Conservation (phyloP, 2,888 invertebrate genomes). For the Helleia helle region DNA sequence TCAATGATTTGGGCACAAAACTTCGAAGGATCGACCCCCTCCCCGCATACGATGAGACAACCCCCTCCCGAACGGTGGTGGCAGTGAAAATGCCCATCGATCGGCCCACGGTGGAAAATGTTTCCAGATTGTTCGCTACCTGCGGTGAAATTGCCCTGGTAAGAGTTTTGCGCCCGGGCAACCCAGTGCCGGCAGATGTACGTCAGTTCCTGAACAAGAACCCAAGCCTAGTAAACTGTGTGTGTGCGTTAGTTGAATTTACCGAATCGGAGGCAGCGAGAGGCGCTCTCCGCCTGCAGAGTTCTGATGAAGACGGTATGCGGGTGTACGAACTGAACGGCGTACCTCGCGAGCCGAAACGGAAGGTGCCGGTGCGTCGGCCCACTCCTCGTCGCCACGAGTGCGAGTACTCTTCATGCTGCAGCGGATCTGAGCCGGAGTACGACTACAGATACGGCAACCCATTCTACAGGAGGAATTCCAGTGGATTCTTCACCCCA, state of each 20-base stretch:
- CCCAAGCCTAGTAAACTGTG: constrained; percentile 88
- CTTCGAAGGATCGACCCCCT: constrained; percentile 87
- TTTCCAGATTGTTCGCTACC: constrained; percentile 90
- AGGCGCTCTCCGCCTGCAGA: constrained; percentile 81
- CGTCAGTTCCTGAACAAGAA: constrained; percentile 93
- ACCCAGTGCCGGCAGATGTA: constrained; percentile 92
- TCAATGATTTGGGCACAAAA: constrained; percentile 94
- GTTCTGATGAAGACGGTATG: constrained; percentile 74
- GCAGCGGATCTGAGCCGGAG: constrained; percentile 66
- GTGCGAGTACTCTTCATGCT: constrained; percentile 75
- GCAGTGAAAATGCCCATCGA: constrained; percentile 90
- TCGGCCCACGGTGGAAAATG: constrained; percentile 89
- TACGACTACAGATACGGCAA: constrained; percentile 61
- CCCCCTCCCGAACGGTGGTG: constrained; percentile 92
- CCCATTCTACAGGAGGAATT: constrained; percentile 58
- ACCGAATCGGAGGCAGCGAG: constrained; percentile 90
- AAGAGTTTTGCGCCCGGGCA: constrained; percentile 89
- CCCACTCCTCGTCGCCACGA: constrained; percentile 76
- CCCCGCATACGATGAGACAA: constrained; percentile 93
- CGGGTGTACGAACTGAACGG: constrained; percentile 85
- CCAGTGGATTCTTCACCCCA: constrained; percentile 60
- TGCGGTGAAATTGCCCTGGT: constrained; percentile 94
- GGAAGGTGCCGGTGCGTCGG: constrained; percentile 79
- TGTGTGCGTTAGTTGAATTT: constrained; percentile 94
- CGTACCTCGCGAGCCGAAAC: constrained; percentile 81